Conservation (phyloP, 1,140 invertebrate genomes). For the Temnothorax curvispinosus region DNA sequence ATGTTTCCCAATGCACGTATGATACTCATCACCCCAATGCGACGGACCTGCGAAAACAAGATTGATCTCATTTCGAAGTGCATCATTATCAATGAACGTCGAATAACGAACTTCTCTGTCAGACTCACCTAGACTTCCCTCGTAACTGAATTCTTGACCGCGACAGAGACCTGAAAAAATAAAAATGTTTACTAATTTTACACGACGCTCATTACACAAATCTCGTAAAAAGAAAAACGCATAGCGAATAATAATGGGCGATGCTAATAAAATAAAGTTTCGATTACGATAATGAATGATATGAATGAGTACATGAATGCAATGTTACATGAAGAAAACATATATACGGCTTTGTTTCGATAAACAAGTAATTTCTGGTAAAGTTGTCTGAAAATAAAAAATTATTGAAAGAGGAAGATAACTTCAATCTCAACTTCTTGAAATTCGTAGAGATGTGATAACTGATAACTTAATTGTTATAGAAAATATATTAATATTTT, state of each 20-base stretch:
- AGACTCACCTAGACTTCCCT: conserved; percentile 58
- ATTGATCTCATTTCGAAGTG: background rate
- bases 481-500: background rate
- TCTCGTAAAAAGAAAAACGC: background rate
- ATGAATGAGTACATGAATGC: background rate
- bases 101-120: background rate
- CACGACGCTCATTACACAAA: background rate
- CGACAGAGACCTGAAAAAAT: conserved; percentile 59
- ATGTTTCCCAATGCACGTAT: conserved; percentile 90
- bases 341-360: background rate
- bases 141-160: conserved; percentile 63
- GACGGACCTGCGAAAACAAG: conserved; percentile 87
- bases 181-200: background rate
- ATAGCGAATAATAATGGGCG: background rate
- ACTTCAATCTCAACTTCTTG: background rate
- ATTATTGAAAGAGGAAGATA: background rate
- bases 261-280: background rate
- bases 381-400: background rate
- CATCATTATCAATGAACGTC: background rate
- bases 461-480: background rate
- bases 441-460: background rate
- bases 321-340: background rate
- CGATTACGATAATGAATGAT: background rate
- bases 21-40: conserved; percentile 89
- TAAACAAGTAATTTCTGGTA: background rate